Evolutionary conservation across 2,797 vertebrate genomes (phyloP).

Genomic region (Pipistrellus pygmaeus): DNA sequence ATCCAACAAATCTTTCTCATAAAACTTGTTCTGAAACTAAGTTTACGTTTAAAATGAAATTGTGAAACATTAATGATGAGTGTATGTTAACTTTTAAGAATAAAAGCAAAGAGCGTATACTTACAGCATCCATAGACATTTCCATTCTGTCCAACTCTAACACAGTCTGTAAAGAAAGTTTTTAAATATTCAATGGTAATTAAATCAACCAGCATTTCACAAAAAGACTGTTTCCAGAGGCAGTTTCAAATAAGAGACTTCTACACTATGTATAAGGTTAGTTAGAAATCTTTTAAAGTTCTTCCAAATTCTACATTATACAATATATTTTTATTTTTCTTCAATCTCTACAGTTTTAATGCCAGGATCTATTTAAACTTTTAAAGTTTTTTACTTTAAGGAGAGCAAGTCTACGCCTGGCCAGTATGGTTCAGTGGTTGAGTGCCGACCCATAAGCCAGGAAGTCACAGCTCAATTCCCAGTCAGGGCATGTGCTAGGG

Average conservation of each 20-base stretch:
- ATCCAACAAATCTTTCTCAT: constrained; percentile 93
- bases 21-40: constrained; percentile 94
- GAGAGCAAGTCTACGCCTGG: not conserved
- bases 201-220: constrained; percentile 22
- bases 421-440: too few relatives aligned
- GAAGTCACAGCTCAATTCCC: too few relatives aligned
- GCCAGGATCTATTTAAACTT: not conserved
- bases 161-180: constrained; percentile 90
- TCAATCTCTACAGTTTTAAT: not conserved
- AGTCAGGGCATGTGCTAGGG: too few relatives aligned
- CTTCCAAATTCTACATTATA: not conserved
- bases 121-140: constrained; percentile 93
- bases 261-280: not conserved
- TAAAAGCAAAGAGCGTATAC: constrained; percentile 71
- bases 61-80: constrained; percentile 72
- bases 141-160: constrained; percentile 97
- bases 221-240: not conserved
- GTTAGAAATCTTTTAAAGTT: not conserved
- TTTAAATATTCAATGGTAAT: constrained; percentile 40
- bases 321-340: not conserved
- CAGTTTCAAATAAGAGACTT: not conserved
- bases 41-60: constrained; percentile 83
- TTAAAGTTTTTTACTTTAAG: not conserved
- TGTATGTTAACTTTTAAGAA: constrained; percentile 30
- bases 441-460: too few relatives aligned